phyloP scores from a whole-genome alignment of 2,113 vertebrate genomes.

The Turnix velox region DNA sequence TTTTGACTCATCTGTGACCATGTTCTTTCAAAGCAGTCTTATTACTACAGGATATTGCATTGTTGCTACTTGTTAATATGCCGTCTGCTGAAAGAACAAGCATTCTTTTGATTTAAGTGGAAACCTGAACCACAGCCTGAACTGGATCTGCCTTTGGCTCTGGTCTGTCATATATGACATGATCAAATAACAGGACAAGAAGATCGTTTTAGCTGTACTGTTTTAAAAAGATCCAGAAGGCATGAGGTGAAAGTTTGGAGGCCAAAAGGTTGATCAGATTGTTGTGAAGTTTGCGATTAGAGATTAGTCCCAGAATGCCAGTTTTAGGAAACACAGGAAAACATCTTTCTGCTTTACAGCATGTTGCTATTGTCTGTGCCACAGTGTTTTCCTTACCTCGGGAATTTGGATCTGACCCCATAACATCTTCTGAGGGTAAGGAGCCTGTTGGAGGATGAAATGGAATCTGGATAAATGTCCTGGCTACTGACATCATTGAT shows the following conservation, averaged over 20 bases:
- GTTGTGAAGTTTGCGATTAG: background rate
- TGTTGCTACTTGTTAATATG: slow-evolving; percentile 14
- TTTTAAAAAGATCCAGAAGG: background rate
- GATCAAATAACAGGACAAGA: background rate
- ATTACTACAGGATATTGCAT: background rate
- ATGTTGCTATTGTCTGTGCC: background rate
- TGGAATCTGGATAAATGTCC: background rate
- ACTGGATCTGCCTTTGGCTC: slow-evolving; percentile 15
- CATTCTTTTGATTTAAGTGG: background rate
- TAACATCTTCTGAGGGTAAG: background rate
- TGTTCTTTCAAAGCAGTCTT: background rate
- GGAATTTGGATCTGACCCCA: background rate
- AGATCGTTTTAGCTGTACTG: background rate
- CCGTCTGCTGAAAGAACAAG: background rate
- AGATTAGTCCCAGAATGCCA: background rate
- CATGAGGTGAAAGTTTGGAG: background rate
- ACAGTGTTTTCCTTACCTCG: accelerated
- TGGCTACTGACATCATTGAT: background rate
- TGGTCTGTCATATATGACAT: background rate
- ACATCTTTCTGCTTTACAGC: background rate
- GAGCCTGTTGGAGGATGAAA: background rate
- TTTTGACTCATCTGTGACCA: background rate
- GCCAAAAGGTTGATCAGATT: background rate
- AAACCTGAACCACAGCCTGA: background rate
- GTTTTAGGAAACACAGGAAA: background rate